phyloP scores from a whole-genome alignment of 2,888 invertebrate genomes.

The Diarsia mendica region DNA sequence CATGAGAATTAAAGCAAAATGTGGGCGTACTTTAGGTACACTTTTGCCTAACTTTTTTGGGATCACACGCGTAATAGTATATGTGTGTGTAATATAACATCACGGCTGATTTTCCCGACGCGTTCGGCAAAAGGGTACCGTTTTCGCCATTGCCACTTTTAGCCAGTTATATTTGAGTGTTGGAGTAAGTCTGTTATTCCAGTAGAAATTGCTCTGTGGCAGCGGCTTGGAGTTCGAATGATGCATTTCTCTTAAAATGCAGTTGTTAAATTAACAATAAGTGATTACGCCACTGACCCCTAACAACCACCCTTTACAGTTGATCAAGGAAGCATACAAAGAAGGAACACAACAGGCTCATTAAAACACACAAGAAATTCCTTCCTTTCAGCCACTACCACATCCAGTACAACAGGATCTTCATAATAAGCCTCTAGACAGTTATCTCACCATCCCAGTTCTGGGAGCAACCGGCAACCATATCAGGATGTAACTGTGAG shows the following conservation, averaged over 20 bases:
- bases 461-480: constrained; percentile 83
- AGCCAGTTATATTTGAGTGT: not conserved
- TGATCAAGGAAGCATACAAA: not conserved
- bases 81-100: too few relatives aligned
- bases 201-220: not conserved
- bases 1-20: not conserved
- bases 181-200: not conserved
- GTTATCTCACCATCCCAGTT: constrained; percentile 85
- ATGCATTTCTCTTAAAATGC: not conserved
- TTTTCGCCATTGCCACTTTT: not conserved
- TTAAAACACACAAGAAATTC: constrained; percentile 7
- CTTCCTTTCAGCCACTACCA: constrained; percentile 32
- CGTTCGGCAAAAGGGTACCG: too few relatives aligned
- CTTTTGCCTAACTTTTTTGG: too few relatives aligned
- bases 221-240: not conserved
- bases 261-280: too few relatives aligned
- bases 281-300: not conserved
- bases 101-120: too few relatives aligned
- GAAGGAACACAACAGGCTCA: not conserved
- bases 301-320: not conserved
- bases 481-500: constrained; percentile 86
- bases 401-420: constrained; percentile 55
- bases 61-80: too few relatives aligned
- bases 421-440: constrained; percentile 66
- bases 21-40: not conserved